A percentile compares a stretch with the other conserved stretches of the same genome.
Evolutionary conservation across 1,140 invertebrate species (phyloP).

Genomic region (Branchinecta lynchi): DNA sequence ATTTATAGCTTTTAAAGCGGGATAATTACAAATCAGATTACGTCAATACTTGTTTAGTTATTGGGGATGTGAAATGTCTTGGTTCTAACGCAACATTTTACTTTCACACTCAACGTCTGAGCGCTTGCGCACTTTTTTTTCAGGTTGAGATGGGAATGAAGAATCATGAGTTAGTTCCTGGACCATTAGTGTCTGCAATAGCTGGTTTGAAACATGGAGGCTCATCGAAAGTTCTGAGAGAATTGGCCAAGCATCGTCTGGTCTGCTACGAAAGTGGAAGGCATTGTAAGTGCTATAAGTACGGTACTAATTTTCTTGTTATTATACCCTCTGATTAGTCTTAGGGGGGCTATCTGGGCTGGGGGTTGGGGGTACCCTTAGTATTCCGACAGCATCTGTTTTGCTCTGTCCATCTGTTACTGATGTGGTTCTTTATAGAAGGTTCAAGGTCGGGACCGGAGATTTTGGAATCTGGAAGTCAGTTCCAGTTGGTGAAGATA

Average conservation of each 20-base stretch:
- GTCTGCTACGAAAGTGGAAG: constrained; percentile 84
- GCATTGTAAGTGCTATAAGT: constrained; percentile 49
- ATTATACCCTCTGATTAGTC: constrained; percentile 1
- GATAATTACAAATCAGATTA: background rate
- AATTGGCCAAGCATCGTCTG: constrained; percentile 76
- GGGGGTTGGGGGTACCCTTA: constrained; percentile 8
- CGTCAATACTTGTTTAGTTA: background rate
- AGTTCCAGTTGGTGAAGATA: no score
- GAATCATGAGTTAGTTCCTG: constrained; percentile 93
- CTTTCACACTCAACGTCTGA: background rate
- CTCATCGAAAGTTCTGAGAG: constrained; percentile 73
- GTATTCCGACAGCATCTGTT: constrained; percentile 6
- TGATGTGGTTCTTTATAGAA: no score
- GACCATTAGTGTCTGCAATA: constrained; percentile 72
- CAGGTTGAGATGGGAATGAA: constrained; percentile 99
- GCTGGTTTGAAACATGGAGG: constrained; percentile 85
- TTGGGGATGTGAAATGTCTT: background rate
- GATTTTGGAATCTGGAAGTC: no score
- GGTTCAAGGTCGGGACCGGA: no score
- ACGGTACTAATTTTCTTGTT: background rate
- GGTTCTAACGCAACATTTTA: background rate
- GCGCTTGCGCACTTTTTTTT: constrained; percentile 23
- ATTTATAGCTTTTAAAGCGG: no score
- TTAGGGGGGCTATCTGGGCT: background rate
- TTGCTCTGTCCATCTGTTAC: no score